Conservation (phyloP, 2,888 invertebrate genomes). For the Lasius platythorax region DNA sequence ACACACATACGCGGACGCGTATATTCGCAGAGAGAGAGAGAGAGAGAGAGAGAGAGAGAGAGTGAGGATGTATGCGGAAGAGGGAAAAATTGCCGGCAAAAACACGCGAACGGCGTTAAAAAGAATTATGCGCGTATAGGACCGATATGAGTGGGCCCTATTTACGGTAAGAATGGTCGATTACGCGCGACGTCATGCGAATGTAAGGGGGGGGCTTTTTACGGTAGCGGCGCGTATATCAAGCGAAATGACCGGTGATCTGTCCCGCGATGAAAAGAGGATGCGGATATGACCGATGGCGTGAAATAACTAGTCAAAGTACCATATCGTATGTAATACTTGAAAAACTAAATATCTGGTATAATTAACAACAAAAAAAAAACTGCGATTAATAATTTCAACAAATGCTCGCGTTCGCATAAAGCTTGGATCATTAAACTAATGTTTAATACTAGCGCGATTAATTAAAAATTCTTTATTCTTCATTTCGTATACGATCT, state of each 20-base stretch:
- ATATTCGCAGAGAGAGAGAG: not conserved
- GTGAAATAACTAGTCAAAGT: not conserved
- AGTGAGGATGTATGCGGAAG: slow-evolving; percentile 9
- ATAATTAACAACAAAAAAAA: not conserved
- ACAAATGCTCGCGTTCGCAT: not conserved
- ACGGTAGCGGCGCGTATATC: slow-evolving; percentile 12
- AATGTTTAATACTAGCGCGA: not conserved
- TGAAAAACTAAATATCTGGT: not conserved
- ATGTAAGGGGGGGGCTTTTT: slow-evolving; percentile 29
- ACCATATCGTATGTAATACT: not conserved
- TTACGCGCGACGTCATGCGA: slow-evolving; percentile 49
- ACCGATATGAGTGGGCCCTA: slow-evolving; percentile 59
- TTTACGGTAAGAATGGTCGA: slow-evolving; percentile 44
- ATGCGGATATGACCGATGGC: not conserved
- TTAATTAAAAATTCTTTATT: not conserved
- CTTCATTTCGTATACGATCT: not conserved
- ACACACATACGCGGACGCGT: slow-evolving; percentile 15
- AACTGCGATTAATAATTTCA: not conserved
- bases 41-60: not conserved
- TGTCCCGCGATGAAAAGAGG: slow-evolving; percentile 21
- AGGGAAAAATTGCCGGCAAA: slow-evolving; percentile 52
- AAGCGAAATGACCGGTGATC: slow-evolving; percentile 45
- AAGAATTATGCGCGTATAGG: slow-evolving; percentile 64
- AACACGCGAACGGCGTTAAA: slow-evolving; percentile 58
- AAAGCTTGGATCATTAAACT: not conserved